phyloP scores from a whole-genome alignment of 1,140 invertebrate genomes.

The Lordiphosa mommai region DNA sequence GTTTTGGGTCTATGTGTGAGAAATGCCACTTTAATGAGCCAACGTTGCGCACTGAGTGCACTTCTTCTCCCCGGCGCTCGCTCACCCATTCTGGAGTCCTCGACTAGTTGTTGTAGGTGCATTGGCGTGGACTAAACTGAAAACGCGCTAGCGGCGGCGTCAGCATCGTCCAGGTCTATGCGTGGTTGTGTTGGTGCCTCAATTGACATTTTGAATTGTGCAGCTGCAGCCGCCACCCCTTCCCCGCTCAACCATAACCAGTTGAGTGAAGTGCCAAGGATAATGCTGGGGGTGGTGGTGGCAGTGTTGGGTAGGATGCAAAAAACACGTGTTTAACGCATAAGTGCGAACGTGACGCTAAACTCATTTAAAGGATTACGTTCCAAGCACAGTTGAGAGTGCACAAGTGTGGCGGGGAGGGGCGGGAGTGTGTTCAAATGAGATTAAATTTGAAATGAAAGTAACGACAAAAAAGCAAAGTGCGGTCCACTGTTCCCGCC shows the following conservation, averaged over 20 bases:
- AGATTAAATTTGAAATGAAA: constrained; percentile 73
- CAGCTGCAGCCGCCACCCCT: constrained; percentile 37
- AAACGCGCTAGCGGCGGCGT: constrained; percentile 40
- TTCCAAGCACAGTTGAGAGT: constrained; percentile 44
- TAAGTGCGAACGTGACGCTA: constrained; percentile 77
- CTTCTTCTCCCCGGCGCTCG: constrained; percentile 13
- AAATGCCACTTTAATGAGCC: constrained; percentile 77
- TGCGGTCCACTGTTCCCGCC: constrained; percentile 37
- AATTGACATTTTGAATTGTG: constrained; percentile 78
- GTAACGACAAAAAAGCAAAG: constrained; percentile 42
- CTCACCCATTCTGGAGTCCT: constrained; percentile 1
- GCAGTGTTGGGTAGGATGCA: constrained; percentile 4
- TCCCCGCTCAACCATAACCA: neutral
- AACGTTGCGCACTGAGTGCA: constrained; percentile 68
- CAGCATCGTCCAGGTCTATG: constrained; percentile 15
- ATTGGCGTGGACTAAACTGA: constrained; percentile 70
- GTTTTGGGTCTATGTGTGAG: constrained; percentile 64
- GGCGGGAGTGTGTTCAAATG: constrained; percentile 46
- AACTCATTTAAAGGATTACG: constrained; percentile 78
- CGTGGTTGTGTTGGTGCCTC: constrained; percentile 45
- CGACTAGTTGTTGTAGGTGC: constrained; percentile 62
- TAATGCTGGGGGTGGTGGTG: constrained; percentile 44
- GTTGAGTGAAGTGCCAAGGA: constrained; percentile 47
- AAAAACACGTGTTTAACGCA: constrained; percentile 77
- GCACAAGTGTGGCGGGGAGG: constrained; percentile 19